Evolutionary conservation across 1,140 invertebrate genomes (phyloP).

Genomic region (Mya arenaria): DNA sequence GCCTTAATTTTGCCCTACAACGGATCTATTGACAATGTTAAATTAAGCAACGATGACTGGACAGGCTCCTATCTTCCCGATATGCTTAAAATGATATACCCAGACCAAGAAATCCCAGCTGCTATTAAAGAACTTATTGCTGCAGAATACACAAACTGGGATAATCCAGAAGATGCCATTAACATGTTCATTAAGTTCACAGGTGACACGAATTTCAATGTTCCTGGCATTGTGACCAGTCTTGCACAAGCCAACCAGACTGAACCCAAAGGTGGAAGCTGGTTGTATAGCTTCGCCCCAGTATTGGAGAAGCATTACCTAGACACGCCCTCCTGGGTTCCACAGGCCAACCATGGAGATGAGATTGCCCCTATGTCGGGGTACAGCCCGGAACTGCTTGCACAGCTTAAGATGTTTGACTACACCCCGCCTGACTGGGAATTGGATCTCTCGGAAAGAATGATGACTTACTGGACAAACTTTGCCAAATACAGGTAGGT

Average conservation of each 20-base stretch:
- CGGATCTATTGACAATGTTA: background rate
- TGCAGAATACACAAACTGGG: constrained; percentile 26
- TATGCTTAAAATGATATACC: background rate
- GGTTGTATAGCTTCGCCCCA: background rate
- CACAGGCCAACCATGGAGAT: background rate
- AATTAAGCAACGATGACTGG: background rate
- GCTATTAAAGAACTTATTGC: background rate
- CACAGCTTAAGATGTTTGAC: background rate
- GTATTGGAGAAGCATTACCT: background rate
- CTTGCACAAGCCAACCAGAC: too few species aligned
- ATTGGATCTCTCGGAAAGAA: background rate
- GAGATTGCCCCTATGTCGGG: background rate
- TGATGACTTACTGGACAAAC: constrained; percentile 31
- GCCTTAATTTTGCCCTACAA: background rate
- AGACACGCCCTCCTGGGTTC: background rate
- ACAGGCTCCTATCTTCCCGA: background rate
- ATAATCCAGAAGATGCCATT: background rate
- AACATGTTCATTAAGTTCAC: too few species aligned
- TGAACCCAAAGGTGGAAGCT: too few species aligned
- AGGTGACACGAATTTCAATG: too few species aligned
- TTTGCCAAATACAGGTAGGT: constrained; percentile 5
- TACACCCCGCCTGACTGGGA: constrained; percentile 17
- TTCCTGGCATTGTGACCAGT: too few species aligned
- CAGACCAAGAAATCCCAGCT: background rate
- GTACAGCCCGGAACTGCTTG: background rate